Evolutionary conservation across 1,140 invertebrate species (phyloP), one percentile per base, ranked within the genome.

Genomic region (Trachelipus rathkii): DNA sequence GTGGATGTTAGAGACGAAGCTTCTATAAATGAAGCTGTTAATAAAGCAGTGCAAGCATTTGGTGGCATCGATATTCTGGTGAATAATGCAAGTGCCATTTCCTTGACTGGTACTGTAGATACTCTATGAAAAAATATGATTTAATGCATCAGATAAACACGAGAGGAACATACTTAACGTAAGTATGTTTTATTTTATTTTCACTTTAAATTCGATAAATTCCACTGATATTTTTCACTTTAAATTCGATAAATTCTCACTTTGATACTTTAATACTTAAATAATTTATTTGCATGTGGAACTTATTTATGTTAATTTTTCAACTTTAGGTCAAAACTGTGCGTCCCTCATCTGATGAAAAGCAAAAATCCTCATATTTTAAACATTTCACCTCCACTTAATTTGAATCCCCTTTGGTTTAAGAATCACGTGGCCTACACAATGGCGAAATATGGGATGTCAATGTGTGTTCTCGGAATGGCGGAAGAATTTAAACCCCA

Each of bases 391-490:
- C 97, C 97, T 21, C 97, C 97, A 1, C 85, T 99, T 11, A 95
- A 92, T 83, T 89, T 99, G 90, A 89, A 91, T 79, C 89, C 93
- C 0, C 86, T 89, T 81, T 99, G 97, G 96, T 99, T 99, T 84
- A 89, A 90, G 73, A 89, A 92, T 82, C 93, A 99, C 87, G 91
- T 97, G 71, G 96, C 95, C 0, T 99, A 99, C 84, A 98, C 97
- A 0, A 98, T 98, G 90, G 93, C 97, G 0, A 99, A 99, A 83
- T 99, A 96, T 84, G 97, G 97, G 19, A 99, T 99, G 97, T 97
- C 95, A 0, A 95, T 99, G 94, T 98, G 96, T 86, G 95, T 94
- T 0, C 86, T 99, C 13, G 96, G 97, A 46, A 97, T 98, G 95
- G 88, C 94, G 66, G 93, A 93, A 80, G 97, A 99, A 87, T 73